Conservation (phyloP, 2,113 vertebrate species). For the Ammodytes dubius region DNA sequence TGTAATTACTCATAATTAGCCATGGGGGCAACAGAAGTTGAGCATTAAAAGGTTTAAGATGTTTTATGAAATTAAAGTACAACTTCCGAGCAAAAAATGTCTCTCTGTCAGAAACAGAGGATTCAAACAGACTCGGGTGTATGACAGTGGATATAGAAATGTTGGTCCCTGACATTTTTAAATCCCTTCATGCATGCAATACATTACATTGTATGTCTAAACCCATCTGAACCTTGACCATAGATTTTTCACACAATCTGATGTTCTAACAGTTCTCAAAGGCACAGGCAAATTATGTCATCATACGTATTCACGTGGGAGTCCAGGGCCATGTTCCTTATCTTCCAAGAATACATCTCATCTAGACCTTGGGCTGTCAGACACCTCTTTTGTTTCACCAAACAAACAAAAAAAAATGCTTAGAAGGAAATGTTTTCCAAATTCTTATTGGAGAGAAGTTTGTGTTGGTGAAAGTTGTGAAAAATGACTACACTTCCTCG, state of each 20-base stretch:
- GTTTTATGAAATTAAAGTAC: background rate
- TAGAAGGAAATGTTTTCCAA: conserved; percentile 30
- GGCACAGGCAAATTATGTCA: background rate
- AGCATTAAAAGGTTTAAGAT: no score
- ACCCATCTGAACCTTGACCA: background rate
- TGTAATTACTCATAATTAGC: no score
- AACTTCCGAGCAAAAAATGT: background rate
- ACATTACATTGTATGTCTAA: background rate
- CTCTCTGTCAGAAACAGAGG: background rate
- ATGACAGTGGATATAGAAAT: background rate
- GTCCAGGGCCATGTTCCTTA: no score
- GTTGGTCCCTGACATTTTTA: no score
- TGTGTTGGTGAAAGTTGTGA: conserved; percentile 19
- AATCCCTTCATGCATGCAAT: no score
- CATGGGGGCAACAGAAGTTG: no score
- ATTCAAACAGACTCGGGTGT: background rate
- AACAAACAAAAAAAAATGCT: conserved; percentile 41
- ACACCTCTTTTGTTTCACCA: conserved; percentile 10
- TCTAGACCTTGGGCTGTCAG: background rate
- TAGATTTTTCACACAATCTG: no score
- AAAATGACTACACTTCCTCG: conserved; percentile 52
- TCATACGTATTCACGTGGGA: background rate
- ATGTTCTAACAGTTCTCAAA: background rate
- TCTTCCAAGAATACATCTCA: conserved; percentile 4
- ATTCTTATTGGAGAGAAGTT: conserved; percentile 56